Conservation (phyloP, 2,888 invertebrate species). For the Yponomeuta evonymella region DNA sequence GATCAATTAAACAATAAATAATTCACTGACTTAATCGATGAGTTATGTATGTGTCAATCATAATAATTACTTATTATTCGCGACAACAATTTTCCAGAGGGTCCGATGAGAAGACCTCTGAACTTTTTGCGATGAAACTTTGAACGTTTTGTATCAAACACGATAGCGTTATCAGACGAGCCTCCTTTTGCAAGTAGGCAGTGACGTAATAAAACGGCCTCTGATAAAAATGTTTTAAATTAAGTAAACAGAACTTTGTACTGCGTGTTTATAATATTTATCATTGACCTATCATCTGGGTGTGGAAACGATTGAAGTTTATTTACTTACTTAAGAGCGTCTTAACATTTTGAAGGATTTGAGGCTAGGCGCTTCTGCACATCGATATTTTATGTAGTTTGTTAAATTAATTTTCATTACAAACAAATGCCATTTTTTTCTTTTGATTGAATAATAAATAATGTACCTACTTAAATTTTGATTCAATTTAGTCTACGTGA, state of each 20-base stretch:
- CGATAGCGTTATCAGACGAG: constrained; percentile 16
- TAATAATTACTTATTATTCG: background rate
- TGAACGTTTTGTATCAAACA: background rate
- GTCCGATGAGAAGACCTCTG: background rate
- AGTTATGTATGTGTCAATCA: background rate
- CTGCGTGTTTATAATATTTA: background rate
- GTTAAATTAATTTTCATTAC: too few relatives aligned
- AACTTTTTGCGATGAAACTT: background rate
- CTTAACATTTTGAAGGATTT: too few relatives aligned
- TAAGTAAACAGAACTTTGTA: constrained; percentile 4
- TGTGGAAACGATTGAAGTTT: too few relatives aligned
- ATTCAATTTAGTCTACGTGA: too few relatives aligned
- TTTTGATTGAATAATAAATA: too few relatives aligned
- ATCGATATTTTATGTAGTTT: too few relatives aligned
- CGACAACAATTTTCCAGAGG: background rate
- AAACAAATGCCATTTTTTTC: too few relatives aligned
- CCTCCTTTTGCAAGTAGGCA: constrained; percentile 7
- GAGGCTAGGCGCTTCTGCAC: too few relatives aligned
- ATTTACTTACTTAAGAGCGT: too few relatives aligned
- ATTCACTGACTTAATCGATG: background rate
- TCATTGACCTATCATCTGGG: constrained; percentile 4
- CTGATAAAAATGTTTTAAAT: constrained; percentile 16
- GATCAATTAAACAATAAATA: background rate
- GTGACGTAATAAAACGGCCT: background rate
- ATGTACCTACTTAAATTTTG: too few relatives aligned